Evolutionary conservation across 1,140 invertebrate species (phyloP).

Genomic region (Papilio machaon): DNA sequence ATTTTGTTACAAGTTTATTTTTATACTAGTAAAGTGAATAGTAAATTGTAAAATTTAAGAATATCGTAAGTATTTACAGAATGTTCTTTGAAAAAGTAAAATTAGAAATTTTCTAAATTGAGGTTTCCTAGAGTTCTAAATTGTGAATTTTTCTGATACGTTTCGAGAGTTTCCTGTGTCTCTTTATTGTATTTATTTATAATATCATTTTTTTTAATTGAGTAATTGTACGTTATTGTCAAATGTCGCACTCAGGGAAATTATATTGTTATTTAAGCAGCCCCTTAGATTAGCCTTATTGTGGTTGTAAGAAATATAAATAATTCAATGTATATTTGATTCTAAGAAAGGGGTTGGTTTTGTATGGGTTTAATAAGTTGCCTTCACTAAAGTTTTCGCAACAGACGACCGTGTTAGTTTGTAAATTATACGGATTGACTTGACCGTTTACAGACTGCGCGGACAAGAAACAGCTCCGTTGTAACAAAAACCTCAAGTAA

Average conservation of each 20-base stretch:
- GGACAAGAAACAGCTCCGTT: slow-evolving; percentile 23
- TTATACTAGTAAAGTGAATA: background rate
- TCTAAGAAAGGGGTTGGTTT: background rate
- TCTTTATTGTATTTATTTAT: background rate
- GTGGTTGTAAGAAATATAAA: too few relatives aligned
- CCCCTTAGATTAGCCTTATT: too few relatives aligned
- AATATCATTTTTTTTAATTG: background rate
- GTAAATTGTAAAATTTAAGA: background rate
- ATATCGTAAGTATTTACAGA: background rate
- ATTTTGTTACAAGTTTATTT: background rate
- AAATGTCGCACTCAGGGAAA: too few relatives aligned
- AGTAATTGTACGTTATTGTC: background rate
- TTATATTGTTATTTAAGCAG: too few relatives aligned
- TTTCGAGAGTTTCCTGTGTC: too few relatives aligned
- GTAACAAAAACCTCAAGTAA: slow-evolving; percentile 24
- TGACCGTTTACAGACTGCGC: slow-evolving; percentile 3
- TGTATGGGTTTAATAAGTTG: background rate
- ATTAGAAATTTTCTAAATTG: background rate
- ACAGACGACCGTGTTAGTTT: slow-evolving; percentile 13
- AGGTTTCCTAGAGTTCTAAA: background rate
- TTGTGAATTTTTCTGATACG: too few relatives aligned
- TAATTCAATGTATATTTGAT: background rate
- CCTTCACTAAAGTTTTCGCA: background rate
- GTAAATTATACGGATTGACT: slow-evolving; percentile 20
- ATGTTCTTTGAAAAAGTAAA: background rate